These are phyloP conservation scores for Zapus hudsonius DNA, from an alignment of 2,113 vertebrate genomes.

Conservation along the genomic window DNA sequence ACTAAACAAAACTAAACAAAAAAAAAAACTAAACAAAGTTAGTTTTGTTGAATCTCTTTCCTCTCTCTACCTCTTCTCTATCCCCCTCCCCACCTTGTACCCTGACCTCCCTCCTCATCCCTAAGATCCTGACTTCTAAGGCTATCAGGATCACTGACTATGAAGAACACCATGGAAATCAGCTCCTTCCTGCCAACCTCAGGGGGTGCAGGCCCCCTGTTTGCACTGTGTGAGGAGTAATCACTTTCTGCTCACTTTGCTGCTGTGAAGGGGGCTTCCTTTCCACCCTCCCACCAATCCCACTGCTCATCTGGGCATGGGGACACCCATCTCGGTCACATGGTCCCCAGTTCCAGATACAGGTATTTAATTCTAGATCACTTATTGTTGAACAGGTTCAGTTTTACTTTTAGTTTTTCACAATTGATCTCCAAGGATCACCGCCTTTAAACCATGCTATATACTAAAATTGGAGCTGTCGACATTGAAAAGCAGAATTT, in stretches of 20 bases:
- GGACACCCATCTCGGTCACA: background rate
- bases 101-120: no score
- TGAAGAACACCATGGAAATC: background rate
- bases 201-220: background rate
- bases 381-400: background rate
- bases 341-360: background rate
- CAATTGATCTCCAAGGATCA: background rate
- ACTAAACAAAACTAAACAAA: no score
- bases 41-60: no score
- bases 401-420: background rate
- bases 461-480: background rate
- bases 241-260: background rate
- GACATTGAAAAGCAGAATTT: constrained; percentile 37
- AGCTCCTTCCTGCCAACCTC: background rate
- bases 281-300: no score
- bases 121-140: background rate
- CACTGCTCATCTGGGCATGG: no score
- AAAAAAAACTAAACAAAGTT: no score
- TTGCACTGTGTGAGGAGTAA: background rate
- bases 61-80: no score
- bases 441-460: background rate
- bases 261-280: background rate
- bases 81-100: no score
- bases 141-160: background rate
- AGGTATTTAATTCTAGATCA: background rate